Evolutionary conservation across 2,888 invertebrate genomes (phyloP).

Genomic region (Aspidapion aeneum): DNA sequence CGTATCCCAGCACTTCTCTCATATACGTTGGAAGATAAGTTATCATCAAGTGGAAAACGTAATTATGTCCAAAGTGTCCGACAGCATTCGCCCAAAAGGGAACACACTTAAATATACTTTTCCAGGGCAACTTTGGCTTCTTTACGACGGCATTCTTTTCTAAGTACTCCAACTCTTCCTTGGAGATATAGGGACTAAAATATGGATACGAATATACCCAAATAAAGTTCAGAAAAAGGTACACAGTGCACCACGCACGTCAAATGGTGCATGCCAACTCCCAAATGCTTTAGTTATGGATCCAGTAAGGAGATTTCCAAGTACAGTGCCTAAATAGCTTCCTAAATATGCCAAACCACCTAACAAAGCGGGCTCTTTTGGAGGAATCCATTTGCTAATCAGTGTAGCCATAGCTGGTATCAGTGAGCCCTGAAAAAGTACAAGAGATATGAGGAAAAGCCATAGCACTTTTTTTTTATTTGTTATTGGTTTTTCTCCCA

Average conservation of each 20-base stretch:
- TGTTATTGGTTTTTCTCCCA: too few species aligned
- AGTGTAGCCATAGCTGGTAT: slow-evolving; percentile 52
- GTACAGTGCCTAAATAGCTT: slow-evolving; percentile 63
- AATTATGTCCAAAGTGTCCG: slow-evolving; percentile 64
- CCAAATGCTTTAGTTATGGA: slow-evolving; percentile 59
- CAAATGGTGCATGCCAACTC: slow-evolving; percentile 57
- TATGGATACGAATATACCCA: slow-evolving; percentile 55
- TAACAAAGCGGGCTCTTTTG: slow-evolving; percentile 68
- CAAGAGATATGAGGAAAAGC: too few species aligned
- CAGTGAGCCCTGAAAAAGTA: too few species aligned
- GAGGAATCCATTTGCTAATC: slow-evolving; percentile 75
- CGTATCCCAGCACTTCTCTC: slow-evolving; percentile 23
- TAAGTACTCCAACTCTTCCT: slow-evolving; percentile 14
- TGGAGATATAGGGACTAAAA: slow-evolving; percentile 45
- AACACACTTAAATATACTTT: slow-evolving; percentile 18
- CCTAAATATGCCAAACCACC: slow-evolving; percentile 77
- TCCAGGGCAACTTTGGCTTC: slow-evolving; percentile 23
- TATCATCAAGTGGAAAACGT: slow-evolving; percentile 63
- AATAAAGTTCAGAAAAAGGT: slow-evolving; percentile 2
- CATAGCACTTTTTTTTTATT: too few species aligned
- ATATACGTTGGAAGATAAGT: slow-evolving; percentile 61
- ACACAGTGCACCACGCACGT: slow-evolving; percentile 5
- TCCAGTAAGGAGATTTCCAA: slow-evolving; percentile 63
- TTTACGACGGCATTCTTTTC: too few species aligned
- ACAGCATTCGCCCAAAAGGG: slow-evolving; percentile 49